A percentile compares a stretch with the other conserved stretches of the same genome.
Conservation (phyloP, 2,113 vertebrate genomes). For the Struthio camelus region DNA sequence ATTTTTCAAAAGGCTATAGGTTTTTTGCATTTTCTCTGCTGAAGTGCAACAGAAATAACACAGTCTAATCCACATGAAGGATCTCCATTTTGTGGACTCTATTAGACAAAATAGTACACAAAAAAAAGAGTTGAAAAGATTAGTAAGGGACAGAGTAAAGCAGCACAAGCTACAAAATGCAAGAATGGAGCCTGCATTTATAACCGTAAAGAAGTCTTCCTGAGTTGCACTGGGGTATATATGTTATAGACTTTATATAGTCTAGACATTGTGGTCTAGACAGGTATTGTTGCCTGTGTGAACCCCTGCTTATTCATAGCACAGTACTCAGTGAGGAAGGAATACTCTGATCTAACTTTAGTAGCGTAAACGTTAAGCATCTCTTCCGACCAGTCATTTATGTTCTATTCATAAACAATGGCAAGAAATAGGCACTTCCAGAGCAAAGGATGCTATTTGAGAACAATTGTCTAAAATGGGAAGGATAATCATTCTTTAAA, state of each 20-base stretch:
- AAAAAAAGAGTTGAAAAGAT: neutral
- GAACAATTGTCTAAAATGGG: neutral
- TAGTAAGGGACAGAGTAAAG: neutral
- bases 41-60: constrained; percentile 18
- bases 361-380: neutral
- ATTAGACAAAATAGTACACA: neutral
- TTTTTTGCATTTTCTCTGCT: neutral
- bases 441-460: constrained; percentile 34
- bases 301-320: neutral
- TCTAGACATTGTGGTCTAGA: neutral
- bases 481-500: neutral
- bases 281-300: neutral
- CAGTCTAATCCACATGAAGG: neutral
- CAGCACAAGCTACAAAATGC: neutral
- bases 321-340: neutral
- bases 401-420: neutral
- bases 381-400: neutral
- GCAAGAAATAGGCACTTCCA: neutral
- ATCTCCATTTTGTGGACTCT: neutral
- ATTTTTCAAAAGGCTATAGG: neutral
- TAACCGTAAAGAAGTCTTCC: neutral
- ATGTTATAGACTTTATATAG: neutral
- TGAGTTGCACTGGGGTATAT: neutral
- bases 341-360: constrained; percentile 8
- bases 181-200: neutral